Base-by-base conservation (phyloP, 2,888 invertebrate species). In the Lucinisca nassula region DNA sequence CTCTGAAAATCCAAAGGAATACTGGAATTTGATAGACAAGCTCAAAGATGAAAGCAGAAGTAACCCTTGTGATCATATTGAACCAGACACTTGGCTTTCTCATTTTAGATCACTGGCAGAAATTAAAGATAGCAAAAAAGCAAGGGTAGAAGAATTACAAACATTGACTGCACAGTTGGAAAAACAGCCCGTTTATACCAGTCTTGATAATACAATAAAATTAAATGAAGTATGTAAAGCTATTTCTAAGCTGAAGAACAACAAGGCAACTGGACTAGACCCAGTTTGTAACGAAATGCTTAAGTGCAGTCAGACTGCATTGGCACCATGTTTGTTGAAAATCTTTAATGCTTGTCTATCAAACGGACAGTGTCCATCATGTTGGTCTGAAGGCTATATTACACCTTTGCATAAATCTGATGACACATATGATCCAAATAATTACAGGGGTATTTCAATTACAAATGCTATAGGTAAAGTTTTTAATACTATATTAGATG, bases 381-480 rank as follows among this genome's bases (percentile, higher is more conserved):
- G n/a, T 4, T 55, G 55, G 55, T 55, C 55, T n/a, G n/a, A 55
- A 17, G 55, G 55, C 4, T 55, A 55, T 55, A 55, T 55, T n/a
- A 55, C 55, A 8, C 55, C 55, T 4, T 17, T 55, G 21, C 55
- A 55, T n/a, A 55, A 55, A 55, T 55, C 55, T 17, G n/a, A 55
- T 21, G n/a, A 55, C n/a, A 17, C 55, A 14, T n/a, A 8, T n/a
- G 76, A 82, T 76, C 73, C 76, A 32, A 67, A 61, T 45, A 82
- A 82, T 45, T 76, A 82, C n/a, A 75, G 61, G 67, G 82, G 76
- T 24, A 76, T 75, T 14, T 45, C 82, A 40, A 37, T 82, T 38
- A 82, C 76, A n/a, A 76, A 37, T 82, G 61, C 75, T 6, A 35
- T 82, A 40, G 82, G 76, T 30, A 82, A 76, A 38, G 17, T 82